Conservation (phyloP, 2,797 vertebrate genomes). For the Lagodon rhomboides region DNA sequence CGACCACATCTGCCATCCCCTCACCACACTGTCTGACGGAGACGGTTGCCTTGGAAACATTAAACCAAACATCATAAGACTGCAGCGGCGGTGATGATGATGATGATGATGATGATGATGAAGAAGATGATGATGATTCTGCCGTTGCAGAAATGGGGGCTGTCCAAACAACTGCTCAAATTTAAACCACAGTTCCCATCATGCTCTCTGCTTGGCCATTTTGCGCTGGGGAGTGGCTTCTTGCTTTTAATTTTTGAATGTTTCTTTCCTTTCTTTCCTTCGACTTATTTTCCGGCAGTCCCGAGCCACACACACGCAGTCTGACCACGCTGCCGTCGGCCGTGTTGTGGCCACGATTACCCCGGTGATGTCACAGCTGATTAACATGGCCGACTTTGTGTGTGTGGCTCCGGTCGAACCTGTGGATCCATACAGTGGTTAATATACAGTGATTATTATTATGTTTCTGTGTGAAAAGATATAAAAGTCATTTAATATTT, state of each 20-base stretch:
- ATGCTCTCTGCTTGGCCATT: slow-evolving; percentile 70
- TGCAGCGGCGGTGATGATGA: slow-evolving; percentile 36
- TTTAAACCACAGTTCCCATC: slow-evolving; percentile 70
- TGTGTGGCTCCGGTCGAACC: slow-evolving; percentile 65
- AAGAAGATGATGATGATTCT: slow-evolving; percentile 49
- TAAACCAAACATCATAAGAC: slow-evolving; percentile 68
- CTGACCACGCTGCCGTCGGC: slow-evolving; percentile 32
- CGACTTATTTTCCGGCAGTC: slow-evolving; percentile 35
- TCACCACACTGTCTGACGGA: slow-evolving; percentile 51
- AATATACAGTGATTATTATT: slow-evolving; percentile 70
- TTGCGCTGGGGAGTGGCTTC: slow-evolving; percentile 55
- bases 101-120: slow-evolving; percentile 45
- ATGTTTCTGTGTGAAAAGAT: slow-evolving; percentile 70
- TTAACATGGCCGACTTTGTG: slow-evolving; percentile 36
- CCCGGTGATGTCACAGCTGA: slow-evolving; percentile 5
- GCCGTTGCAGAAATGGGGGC: slow-evolving; percentile 47
- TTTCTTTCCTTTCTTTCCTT: slow-evolving; percentile 43
- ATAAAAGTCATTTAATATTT: slow-evolving; percentile 67
- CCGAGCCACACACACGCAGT: slow-evolving; percentile 39
- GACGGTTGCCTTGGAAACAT: slow-evolving; percentile 79
- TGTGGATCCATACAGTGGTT: slow-evolving; percentile 75
- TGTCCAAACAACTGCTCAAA: slow-evolving; percentile 52
- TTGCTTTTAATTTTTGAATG: slow-evolving; percentile 52
- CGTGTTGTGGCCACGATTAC: slow-evolving; percentile 31
- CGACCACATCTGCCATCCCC: slow-evolving; percentile 37